A percentile compares a stretch with the other conserved stretches of the same genome.
Evolutionary conservation across 2,888 invertebrate species (phyloP).

Genomic region (Polietes domitor): DNA sequence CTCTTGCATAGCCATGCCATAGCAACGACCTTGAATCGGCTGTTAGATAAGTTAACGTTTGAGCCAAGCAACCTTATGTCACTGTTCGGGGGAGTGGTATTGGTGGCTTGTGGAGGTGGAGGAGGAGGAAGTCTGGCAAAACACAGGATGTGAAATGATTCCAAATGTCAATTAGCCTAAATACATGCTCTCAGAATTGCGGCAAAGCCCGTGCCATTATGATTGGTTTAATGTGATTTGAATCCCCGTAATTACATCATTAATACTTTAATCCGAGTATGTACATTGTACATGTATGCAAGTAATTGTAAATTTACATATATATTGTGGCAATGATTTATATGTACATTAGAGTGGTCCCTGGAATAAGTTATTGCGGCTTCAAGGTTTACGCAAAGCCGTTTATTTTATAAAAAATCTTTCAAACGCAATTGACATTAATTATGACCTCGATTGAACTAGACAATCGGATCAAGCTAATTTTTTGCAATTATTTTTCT

Average conservation of each 20-base stretch:
- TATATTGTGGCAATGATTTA: constrained; percentile 3
- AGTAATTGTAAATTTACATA: neutral
- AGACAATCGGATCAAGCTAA: too few species aligned
- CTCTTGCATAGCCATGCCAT: neutral
- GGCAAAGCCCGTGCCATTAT: neutral
- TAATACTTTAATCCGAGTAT: neutral
- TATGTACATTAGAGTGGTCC: too few species aligned
- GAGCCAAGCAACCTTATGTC: neutral
- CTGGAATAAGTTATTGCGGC: too few species aligned
- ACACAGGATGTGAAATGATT: neutral
- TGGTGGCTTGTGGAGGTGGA: neutral
- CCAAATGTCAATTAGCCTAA: neutral
- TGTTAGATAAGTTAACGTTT: neutral
- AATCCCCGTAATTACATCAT: neutral
- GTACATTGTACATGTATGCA: neutral
- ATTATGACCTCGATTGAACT: too few species aligned
- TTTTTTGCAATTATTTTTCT: too few species aligned
- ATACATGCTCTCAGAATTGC: neutral
- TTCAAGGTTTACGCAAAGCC: too few species aligned
- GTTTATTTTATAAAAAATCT: too few species aligned
- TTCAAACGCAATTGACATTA: too few species aligned
- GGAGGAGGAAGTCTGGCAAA: neutral
- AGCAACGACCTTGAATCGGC: neutral
- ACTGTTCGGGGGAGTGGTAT: neutral
- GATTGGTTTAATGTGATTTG: neutral